Evolutionary conservation across 2,113 vertebrate genomes (phyloP), one percentile per base, ranked within the genome.

Genomic region (Dryoscopus gambensis): DNA sequence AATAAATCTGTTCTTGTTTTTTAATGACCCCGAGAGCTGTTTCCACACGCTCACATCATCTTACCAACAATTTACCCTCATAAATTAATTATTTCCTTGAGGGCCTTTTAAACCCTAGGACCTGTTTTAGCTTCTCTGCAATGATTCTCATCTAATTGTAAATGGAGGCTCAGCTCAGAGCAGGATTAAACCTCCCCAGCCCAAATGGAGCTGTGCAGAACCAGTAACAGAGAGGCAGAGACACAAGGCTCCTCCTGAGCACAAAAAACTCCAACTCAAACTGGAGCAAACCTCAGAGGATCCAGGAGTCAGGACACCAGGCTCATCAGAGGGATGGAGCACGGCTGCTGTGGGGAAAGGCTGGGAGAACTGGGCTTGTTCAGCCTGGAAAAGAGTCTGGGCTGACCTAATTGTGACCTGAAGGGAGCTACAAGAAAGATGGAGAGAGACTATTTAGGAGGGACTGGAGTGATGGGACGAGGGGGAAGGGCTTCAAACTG

Each of bases 11-110:
- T 47, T 59, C 77, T 44, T 82, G 78, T 35, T 74, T 91, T 91
- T 93, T 94, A 92, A 89, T 95, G 95, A 95, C 76, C 92, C 57
- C 53, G 6, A 83, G 83, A 89, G 86, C n/a, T 87, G 89, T 88
- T 87, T 84, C 85, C 74, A 78, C 73, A 55, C 24, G 56, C 86
- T 92, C 81, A 64, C 82, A 19, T 87, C 77, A 85, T 86, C 95
- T 93, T 49, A 93, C 83, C 83, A 71, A 46, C 88, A 78, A 92
- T 92, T 96, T 93, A 89, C 14, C 56, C 64, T 96, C 56, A 7
- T 96, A 13, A 96, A 97, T 93, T 84, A 94, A 22, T 80, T 21
- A 96, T 18, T 74, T 57, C 70, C 52, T 79, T 37, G 21, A 28
- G 33, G 37, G 76, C 60, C 27, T 88, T 85, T 90, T 63, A 84